Evolutionary conservation across 2,888 invertebrate species (phyloP).

Genomic region (Tenthredo distinguenda): DNA sequence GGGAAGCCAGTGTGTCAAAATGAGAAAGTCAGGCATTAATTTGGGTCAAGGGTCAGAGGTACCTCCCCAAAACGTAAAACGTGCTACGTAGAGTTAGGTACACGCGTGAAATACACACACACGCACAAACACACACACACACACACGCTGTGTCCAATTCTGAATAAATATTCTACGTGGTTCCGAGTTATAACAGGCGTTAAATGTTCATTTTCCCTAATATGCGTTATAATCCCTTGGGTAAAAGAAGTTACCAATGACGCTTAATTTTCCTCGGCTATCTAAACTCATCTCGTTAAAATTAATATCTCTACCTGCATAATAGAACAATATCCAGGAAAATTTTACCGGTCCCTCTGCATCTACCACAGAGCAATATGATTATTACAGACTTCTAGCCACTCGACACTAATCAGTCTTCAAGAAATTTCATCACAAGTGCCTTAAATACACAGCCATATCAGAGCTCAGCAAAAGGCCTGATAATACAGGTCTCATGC

Average conservation of each 20-base stretch:
- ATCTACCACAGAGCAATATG: background rate
- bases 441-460: background rate
- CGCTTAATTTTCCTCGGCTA: slow-evolving; percentile 12
- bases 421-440: background rate
- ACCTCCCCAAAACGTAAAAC: slow-evolving; percentile 49
- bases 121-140: background rate
- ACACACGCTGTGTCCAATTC: slow-evolving; percentile 21
- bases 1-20: slow-evolving; percentile 46
- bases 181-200: slow-evolving; percentile 40
- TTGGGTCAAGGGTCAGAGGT: slow-evolving; percentile 48
- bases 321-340: background rate
- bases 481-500: background rate
- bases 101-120: slow-evolving; percentile 3
- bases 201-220: slow-evolving; percentile 42
- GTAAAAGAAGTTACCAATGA: slow-evolving; percentile 15
- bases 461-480: background rate
- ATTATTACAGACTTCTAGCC: background rate
- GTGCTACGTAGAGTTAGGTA: background rate
- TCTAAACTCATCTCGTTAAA: slow-evolving; percentile 6
- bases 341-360: background rate
- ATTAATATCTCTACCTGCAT: background rate
- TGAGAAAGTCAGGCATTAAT: slow-evolving; percentile 46
- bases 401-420: background rate
- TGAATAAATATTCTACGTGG: slow-evolving; percentile 43
- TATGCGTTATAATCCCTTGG: slow-evolving; percentile 23